Evolutionary conservation across 2,888 invertebrate species (phyloP), one percentile per base, ranked within the genome.

Genomic region (Exephanes ischioxanthus): DNA sequence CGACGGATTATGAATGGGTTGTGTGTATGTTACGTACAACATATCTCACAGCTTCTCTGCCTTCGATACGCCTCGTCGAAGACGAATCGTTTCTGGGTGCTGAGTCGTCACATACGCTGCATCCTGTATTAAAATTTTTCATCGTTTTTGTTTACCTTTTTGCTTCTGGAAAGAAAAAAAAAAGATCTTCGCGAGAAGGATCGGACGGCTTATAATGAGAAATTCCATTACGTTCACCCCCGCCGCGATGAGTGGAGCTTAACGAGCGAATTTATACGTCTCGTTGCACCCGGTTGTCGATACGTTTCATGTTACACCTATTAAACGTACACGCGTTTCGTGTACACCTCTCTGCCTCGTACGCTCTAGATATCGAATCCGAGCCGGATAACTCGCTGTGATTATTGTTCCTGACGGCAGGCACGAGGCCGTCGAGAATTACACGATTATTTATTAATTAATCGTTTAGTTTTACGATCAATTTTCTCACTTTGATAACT

Each of bases 221-320:
- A 85, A 85, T 80, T 76, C 71, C 76, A 79, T 85, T 82, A 73
- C 66, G 58, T 76, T 79, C 70, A 80, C 75, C 85, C 82, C 83
- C 79, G 85, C 78, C 51, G 85, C 71, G 85, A 83, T 41, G 78
- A 72, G 71, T n/a, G 45, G 61, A 53, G 37, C 63, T 75, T 82
- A 85, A 82, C 85, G 85, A 82, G 82, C 55, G 55, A 75, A 85
- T 82, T 85, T 82, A 85, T 85, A 79, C 75, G 79, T 76, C 79
- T 82, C 72, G 63, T 70, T 51, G 79, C 53, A 48, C 19, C 76
- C 63, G 30, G 55, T 41, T 55, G 79, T 79, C 75, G 84, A 85
- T 82, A 66, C 41, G 82, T 85, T 75, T 85, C 63, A 55, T 58
- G 68, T 81, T 79, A 71, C 78, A 70, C 41, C 63, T 68, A 72